Conservation (phyloP, 2,113 vertebrate species). For the Carassius gibelio region DNA sequence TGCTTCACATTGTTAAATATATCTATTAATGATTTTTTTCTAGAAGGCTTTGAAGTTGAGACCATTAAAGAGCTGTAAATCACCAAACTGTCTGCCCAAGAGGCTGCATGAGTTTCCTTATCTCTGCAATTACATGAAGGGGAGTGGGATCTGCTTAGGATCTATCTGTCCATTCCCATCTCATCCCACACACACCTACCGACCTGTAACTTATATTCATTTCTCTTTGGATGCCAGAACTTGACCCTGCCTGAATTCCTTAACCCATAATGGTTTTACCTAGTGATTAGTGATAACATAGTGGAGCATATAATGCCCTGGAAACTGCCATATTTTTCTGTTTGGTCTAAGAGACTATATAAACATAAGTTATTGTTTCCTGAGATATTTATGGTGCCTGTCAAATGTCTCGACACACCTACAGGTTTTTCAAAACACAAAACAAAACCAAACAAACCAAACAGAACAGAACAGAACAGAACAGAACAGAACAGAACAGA, state of each 20-base stretch:
- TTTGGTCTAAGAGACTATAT: neutral
- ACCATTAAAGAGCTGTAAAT: slow-evolving; percentile 74
- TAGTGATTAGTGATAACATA: slow-evolving; percentile 42
- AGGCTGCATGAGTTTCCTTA: slow-evolving; percentile 71
- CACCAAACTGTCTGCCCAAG: slow-evolving; percentile 68
- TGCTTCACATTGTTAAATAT: slow-evolving; percentile 58
- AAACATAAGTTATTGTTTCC: neutral
- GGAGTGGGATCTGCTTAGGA: slow-evolving; percentile 68
- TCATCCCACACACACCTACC: slow-evolving; percentile 35
- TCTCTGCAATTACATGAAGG: slow-evolving; percentile 73
- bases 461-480: too few relatives aligned
- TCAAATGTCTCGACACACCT: neutral
- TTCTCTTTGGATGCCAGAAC: slow-evolving; percentile 65
- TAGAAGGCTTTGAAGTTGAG: slow-evolving; percentile 65
- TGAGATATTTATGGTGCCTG: neutral
- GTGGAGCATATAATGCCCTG: slow-evolving; percentile 14
- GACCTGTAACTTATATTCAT: slow-evolving; percentile 49
- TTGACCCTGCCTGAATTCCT: slow-evolving; percentile 60
- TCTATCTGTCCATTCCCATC: slow-evolving; percentile 69
- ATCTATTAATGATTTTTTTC: slow-evolving; percentile 61
- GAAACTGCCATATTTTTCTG: neutral
- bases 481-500: too few relatives aligned
- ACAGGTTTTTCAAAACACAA: too few relatives aligned
- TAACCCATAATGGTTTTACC: slow-evolving; percentile 49
- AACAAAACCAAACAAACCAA: too few relatives aligned